Conservation (phyloP, 1,140 invertebrate genomes). For the Pseudachorutes palmiensis region DNA sequence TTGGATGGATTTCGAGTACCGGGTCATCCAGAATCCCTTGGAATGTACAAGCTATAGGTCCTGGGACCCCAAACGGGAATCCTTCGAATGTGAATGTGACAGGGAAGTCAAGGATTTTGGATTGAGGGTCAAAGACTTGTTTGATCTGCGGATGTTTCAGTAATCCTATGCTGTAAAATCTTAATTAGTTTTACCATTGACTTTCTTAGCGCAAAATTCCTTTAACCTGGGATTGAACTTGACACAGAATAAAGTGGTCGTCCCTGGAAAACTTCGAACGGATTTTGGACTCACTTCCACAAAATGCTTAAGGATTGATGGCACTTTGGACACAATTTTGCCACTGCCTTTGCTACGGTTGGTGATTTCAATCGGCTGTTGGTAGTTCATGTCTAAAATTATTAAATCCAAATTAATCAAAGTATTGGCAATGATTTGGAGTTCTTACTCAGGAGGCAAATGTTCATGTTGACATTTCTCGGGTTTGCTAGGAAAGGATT, state of each 20-base stretch:
- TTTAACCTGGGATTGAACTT: conserved; percentile 21
- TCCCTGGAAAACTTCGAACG: neutral
- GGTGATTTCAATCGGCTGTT: neutral
- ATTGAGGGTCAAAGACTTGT: conserved; percentile 9
- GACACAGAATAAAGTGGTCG: neutral
- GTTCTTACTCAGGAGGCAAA: conserved; percentile 17
- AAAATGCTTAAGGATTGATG: conserved; percentile 2
- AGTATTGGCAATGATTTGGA: neutral
- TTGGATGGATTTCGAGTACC: conserved; percentile 7
- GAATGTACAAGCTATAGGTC: conserved; percentile 16
- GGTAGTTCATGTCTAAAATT: conserved; percentile 14
- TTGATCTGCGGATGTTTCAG: neutral
- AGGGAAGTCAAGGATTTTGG: conserved; percentile 19
- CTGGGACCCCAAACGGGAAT: conserved; percentile 7
- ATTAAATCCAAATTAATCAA: conserved; percentile 2
- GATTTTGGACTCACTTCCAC: conserved; percentile 13
- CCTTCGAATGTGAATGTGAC: conserved; percentile 12
- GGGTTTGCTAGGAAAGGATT: conserved; percentile 16
- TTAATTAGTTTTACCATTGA: neutral
- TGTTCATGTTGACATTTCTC: conserved; percentile 19
- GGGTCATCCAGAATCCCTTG: conserved; percentile 4
- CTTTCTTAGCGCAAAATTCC: neutral
- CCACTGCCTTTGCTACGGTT: conserved; percentile 8
- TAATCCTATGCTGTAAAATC: neutral
- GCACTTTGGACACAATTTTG: conserved; percentile 10